phyloP scores from a whole-genome alignment of 2,888 invertebrate genomes.

The Volucella zonaria region DNA sequence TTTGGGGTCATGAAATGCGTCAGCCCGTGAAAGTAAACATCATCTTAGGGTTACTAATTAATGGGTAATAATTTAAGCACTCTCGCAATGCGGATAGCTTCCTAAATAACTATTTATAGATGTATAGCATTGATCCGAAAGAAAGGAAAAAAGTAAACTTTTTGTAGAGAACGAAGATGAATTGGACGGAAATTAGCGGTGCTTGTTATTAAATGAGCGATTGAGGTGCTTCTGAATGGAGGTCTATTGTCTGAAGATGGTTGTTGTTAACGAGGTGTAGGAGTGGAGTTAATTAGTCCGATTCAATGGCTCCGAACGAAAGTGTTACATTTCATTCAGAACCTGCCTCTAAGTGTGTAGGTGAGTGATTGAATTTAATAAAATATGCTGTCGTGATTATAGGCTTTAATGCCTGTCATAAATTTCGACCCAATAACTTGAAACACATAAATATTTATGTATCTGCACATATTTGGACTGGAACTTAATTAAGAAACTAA shows the following conservation, averaged over 20 bases:
- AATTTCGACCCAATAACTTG: too few relatives aligned
- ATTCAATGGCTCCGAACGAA: too few relatives aligned
- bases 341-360: too few relatives aligned
- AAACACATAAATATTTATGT: too few relatives aligned
- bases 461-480: too few relatives aligned
- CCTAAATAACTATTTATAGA: not conserved
- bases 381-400: too few relatives aligned
- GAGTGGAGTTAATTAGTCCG: too few relatives aligned
- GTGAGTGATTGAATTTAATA: too few relatives aligned
- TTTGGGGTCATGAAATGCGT: conserved; percentile 16
- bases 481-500: too few relatives aligned
- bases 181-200: not conserved
- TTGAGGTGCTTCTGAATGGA: not conserved
- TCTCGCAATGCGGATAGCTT: conserved; percentile 1
- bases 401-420: too few relatives aligned
- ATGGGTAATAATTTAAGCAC: conserved; percentile 1
- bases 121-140: not conserved
- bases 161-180: not conserved
- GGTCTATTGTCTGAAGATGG: not conserved
- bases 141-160: conserved; percentile 27
- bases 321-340: too few relatives aligned
- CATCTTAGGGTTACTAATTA: conserved; percentile 18
- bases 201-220: not conserved
- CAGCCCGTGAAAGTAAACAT: conserved; percentile 50
- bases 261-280: too few relatives aligned